Conservation (phyloP, 2,797 vertebrate genomes). For the Falco peregrinus region DNA sequence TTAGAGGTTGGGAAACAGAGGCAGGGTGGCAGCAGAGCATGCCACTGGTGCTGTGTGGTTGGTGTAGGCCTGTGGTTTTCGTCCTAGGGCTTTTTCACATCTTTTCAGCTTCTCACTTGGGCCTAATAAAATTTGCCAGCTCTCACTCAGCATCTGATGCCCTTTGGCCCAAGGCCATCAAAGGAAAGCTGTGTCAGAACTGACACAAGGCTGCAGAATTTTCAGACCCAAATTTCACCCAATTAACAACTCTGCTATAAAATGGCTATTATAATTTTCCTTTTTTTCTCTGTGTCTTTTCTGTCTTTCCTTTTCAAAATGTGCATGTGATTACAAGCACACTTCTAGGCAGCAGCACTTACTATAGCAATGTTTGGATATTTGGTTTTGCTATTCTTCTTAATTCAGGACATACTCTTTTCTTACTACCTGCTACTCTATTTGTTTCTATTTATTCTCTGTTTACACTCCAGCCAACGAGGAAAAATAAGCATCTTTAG, state of each 20-base stretch:
- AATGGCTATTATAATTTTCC: neutral
- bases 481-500: neutral
- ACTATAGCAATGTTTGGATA: rapidly evolving
- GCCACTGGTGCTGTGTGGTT: neutral
- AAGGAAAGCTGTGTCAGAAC: neutral
- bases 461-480: neutral
- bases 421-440: neutral
- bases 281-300: neutral
- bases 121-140: neutral
- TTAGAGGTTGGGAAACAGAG: neutral
- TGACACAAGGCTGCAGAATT: neutral
- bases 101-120: neutral
- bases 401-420: neutral
- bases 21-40: neutral
- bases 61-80: neutral
- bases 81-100: neutral
- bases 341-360: neutral
- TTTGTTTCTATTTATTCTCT: neutral
- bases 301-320: neutral
- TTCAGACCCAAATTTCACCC: neutral
- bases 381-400: neutral
- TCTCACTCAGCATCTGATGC: neutral
- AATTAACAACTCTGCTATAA: neutral
- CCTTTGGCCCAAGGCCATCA: neutral
- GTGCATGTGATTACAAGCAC: neutral